phyloP scores from a whole-genome alignment of 2,113 vertebrate species.

The Ceyx melanurus region DNA sequence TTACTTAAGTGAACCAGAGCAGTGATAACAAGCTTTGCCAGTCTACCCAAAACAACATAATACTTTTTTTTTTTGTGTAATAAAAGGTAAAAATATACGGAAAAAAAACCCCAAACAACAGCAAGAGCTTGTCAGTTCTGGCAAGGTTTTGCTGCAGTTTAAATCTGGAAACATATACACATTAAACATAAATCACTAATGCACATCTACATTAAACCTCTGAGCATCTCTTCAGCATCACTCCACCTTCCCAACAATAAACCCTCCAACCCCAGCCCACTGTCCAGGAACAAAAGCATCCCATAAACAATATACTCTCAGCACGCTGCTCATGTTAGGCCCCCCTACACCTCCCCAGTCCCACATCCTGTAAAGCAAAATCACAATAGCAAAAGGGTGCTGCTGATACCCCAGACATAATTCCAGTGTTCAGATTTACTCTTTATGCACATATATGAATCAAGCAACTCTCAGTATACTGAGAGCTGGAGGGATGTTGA shows the following conservation, averaged over 20 bases:
- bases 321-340: not conserved
- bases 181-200: not conserved
- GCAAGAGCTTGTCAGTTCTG: not conserved
- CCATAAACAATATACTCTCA: not conserved
- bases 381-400: not conserved
- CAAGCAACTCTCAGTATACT: not conserved
- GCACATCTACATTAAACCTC: not conserved
- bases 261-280: not conserved
- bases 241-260: not conserved
- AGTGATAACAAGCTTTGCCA: not conserved
- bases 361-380: not conserved
- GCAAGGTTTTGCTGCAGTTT: not conserved
- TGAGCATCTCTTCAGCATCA: not conserved
- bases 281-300: not conserved
- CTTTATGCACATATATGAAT: not conserved
- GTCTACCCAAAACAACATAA: not conserved
- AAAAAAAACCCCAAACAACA: not conserved
- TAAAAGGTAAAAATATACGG: not conserved
- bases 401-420: not conserved
- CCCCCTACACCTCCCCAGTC: too few relatives aligned
- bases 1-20: not conserved
- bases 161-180: not conserved
- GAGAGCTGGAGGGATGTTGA: constrained; percentile 45
- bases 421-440: not conserved
- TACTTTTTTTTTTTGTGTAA: not conserved